Conservation (phyloP, 1,140 invertebrate genomes). For the Adoxophyes honmai region DNA sequence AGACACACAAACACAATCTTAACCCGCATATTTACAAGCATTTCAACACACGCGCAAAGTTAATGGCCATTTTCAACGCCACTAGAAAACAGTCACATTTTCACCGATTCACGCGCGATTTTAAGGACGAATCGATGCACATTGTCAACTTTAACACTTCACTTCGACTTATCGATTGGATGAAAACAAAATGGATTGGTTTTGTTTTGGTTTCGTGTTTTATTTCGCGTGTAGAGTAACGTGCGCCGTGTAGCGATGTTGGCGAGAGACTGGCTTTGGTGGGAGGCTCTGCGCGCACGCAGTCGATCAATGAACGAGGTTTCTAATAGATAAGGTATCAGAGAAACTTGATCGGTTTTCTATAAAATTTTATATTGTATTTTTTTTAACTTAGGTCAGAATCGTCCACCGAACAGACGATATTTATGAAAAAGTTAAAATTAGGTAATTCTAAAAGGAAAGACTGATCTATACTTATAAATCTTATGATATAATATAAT, state of each 20-base stretch:
- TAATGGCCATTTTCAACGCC: constrained; percentile 52
- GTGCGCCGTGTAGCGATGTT: constrained; percentile 29
- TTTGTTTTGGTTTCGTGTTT: constrained; percentile 34
- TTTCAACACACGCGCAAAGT: constrained; percentile 28
- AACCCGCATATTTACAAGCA: constrained; percentile 59
- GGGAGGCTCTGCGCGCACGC: constrained; percentile 47
- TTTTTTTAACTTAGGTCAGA: too few relatives aligned
- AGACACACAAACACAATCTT: constrained; percentile 59
- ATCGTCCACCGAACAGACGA: too few relatives aligned
- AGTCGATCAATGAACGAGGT: constrained; percentile 44
- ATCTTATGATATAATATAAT: too few relatives aligned
- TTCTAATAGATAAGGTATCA: constrained; percentile 55
- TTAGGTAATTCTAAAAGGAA: too few relatives aligned
- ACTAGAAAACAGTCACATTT: constrained; percentile 65
- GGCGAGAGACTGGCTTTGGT: constrained; percentile 55
- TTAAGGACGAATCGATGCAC: constrained; percentile 42
- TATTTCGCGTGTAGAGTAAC: constrained; percentile 27
- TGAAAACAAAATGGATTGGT: too few relatives aligned
- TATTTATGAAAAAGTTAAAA: too few relatives aligned
- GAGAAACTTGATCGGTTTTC: constrained; percentile 36
- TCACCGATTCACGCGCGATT: constrained; percentile 44
- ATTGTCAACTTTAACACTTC: too few relatives aligned
- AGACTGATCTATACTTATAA: too few relatives aligned
- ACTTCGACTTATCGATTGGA: too few relatives aligned
- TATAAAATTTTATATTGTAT: too few relatives aligned